Evolutionary conservation across 1,140 invertebrate genomes (phyloP), one percentile per base, ranked within the genome.

Genomic region (Drosophila trapezifrons): DNA sequence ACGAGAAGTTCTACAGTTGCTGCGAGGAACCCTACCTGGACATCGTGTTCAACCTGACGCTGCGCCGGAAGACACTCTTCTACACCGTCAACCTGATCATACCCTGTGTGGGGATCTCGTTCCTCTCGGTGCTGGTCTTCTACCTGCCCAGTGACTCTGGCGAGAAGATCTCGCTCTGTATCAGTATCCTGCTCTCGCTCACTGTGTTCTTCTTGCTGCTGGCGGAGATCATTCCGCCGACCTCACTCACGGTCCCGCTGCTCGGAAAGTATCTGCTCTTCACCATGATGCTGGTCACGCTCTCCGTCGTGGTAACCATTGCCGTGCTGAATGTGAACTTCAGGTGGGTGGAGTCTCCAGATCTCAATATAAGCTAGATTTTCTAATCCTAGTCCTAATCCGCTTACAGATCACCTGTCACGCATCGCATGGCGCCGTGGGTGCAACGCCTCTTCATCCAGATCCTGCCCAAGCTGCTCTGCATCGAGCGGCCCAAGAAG

Each of bases 201-300:
- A 99, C 98, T 90, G 98, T 99, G 94, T 99, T 99, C 94, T 99
- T 99, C 94, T 94, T 99, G 72, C 94, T 99, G 78, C 94, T 99
- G 79, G 98, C 97, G 78, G 98, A 99, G 93, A 99, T 99, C 91
- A 99, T 99, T 92, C 99, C 99, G 62, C 98, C 99, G n/a, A 99
- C 99, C 56, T 99, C 98, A 56, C 93, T 99, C 47, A 98, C 98
- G 46, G 98, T 99, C 60, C 98, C 99, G 40, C 94, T 99, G 52
- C 94, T 99, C 72, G 98, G 98, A 75, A 99, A 99, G 94, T 99
- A 99, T 94, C 94, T 99, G 38, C 94, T 99, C 22, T 99, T 99
- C 93, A 99, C 99, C 43, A 99, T 99, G 98, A 98, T 99, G 91
- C 94, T 99, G 82, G 98, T 99, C 75, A 99, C 98, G 37, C 94